A percentile compares a stretch with the other conserved stretches of the same genome.
phyloP scores from a whole-genome alignment of 2,888 invertebrate genomes.

The Lissonota sp. region DNA sequence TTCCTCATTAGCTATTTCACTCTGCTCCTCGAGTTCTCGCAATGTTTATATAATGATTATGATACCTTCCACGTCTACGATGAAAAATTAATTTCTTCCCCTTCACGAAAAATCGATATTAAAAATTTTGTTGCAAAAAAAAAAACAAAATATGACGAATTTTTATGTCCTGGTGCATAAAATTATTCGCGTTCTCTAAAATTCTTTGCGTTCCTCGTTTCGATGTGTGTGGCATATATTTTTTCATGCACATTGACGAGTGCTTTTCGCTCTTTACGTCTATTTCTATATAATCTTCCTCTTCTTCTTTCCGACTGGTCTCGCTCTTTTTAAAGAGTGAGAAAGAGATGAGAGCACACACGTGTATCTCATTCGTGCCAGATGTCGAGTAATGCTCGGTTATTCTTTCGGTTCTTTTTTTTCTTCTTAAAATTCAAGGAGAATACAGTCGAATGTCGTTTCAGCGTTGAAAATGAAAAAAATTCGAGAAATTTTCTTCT shows the following conservation, averaged over 20 bases:
- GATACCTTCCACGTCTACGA: neutral
- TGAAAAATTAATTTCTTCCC: neutral
- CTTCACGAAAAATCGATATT: constrained; percentile 7
- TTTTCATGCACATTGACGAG: neutral
- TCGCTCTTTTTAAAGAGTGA: neutral
- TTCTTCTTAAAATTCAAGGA: constrained; percentile 35
- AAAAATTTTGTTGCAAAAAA: neutral
- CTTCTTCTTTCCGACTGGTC: constrained; percentile 35
- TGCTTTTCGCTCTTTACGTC: neutral
- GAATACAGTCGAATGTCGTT: constrained; percentile 57
- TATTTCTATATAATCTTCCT: neutral
- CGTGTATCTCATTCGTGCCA: constrained; percentile 74
- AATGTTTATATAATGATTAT: constrained; percentile 48
- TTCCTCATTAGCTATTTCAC: constrained; percentile 24
- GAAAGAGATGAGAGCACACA: constrained; percentile 48
- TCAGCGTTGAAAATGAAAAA: constrained; percentile 48
- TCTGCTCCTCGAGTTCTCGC: constrained; percentile 12
- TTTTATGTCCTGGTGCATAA: constrained; percentile 40
- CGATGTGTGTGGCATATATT: neutral
- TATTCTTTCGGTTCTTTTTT: constrained; percentile 51
- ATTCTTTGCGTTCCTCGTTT: constrained; percentile 57
- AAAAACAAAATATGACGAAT: neutral
- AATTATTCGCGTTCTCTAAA: constrained; percentile 5
- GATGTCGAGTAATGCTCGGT: constrained; percentile 69
- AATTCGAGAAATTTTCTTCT: constrained; percentile 1